Evolutionary conservation across 2,797 vertebrate genomes (phyloP), one percentile per base, ranked within the genome.

Genomic region (Tangara arthus): DNA sequence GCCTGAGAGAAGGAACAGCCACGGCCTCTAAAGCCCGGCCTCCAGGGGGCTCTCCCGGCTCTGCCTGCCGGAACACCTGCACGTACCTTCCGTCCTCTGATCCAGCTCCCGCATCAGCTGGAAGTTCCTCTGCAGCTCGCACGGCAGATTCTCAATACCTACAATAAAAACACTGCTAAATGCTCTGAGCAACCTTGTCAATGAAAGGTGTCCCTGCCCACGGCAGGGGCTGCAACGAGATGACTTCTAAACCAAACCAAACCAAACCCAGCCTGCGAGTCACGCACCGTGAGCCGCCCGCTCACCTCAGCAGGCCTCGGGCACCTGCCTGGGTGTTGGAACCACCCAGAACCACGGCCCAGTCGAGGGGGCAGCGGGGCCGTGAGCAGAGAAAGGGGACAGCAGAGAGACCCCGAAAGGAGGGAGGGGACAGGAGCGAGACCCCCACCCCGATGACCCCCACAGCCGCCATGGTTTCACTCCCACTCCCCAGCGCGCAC

Each of bases 121-220:
- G 81, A 99, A 99, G 96, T 99, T 99, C 93, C 99, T 98, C 94
- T 99, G 99, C 56, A 99, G 98, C 50, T 99, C 99, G 87, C 99
- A 99, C 1, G 99, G 99, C 57, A 99, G 97, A 87, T 99, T 99
- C 96, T 99, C 99, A 26, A 99, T 99, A 93, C 99, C 99, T 99
- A 60, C 37, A 93, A 95, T 8, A 55, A 2, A 71, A 59, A 61
- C 1, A 49, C 12, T 15, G 5, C 3, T 37, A 3, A 82, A 28
- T 8, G 3, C 49, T 49, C 69, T 4, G 32, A n/a, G 16, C 5
- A 20, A 9, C 19, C 5, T 2, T 6, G 6, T 0, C 30, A 16
- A 4, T 0, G 7, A 12, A 4, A 46, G 3, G 7, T 2, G 21
- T 8, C 17, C 9, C 39, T 16, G 34, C 17, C 34, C 7, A 7